Evolutionary conservation across 2,888 invertebrate genomes (phyloP).

Genomic region (Sclerodermus sp.): DNA sequence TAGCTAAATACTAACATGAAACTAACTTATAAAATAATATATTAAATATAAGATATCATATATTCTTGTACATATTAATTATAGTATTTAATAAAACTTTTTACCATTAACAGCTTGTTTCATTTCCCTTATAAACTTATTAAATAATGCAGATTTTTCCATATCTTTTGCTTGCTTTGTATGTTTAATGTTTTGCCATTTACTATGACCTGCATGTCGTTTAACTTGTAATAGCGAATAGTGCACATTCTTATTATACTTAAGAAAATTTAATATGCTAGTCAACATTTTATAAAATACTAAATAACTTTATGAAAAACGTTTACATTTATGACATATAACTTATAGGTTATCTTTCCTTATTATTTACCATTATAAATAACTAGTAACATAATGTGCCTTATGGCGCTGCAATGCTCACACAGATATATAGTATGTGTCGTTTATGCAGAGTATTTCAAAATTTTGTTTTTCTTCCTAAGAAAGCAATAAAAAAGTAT

Average conservation of each 20-base stretch:
- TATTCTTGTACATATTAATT: conserved; percentile 7
- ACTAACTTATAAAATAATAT: neutral
- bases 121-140: conserved; percentile 61
- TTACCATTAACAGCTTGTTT: conserved; percentile 66
- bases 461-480: no score
- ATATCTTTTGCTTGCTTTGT: conserved; percentile 69
- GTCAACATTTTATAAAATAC: no score
- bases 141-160: conserved; percentile 59
- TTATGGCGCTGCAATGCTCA: no score
- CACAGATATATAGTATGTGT: no score
- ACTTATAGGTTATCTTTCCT: no score
- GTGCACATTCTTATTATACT: neutral
- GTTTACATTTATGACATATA: no score
- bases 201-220: conserved; percentile 70
- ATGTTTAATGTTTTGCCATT: conserved; percentile 77
- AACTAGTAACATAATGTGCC: no score
- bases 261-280: neutral
- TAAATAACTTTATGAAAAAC: no score
- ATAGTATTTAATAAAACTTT: neutral
- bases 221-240: conserved; percentile 25
- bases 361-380: no score
- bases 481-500: no score
- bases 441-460: no score
- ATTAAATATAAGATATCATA: neutral
- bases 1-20: no score